Conservation (phyloP, 92 coral and sea anemone species). For the Isaurus tuberculatus region DNA sequence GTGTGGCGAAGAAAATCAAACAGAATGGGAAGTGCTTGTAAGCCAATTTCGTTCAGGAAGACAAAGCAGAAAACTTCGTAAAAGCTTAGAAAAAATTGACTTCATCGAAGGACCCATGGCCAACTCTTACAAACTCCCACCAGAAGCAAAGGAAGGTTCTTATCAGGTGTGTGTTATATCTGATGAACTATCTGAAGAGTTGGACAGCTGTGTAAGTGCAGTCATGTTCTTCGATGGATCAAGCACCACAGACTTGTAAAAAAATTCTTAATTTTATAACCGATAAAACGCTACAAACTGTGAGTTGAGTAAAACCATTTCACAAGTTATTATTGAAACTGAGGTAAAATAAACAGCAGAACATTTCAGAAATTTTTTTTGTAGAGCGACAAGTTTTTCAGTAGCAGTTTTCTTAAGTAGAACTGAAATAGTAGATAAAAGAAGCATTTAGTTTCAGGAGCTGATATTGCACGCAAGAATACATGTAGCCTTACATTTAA, state of each 20-base stretch:
- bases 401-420: no score
- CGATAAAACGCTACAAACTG: no score
- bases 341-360: no score
- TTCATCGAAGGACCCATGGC: constrained; percentile 70
- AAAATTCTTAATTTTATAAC: no score
- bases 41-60: constrained; percentile 61
- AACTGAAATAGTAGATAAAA: no score
- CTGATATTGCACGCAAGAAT: no score
- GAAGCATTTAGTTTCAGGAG: no score
- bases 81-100: constrained; percentile 44
- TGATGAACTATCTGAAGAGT: constrained; percentile 58
- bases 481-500: no score
- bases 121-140: background rate
- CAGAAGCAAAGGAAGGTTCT: constrained; percentile 46
- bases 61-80: constrained; percentile 54
- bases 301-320: no score
- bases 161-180: constrained; percentile 71
- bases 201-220: constrained; percentile 6
- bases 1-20: constrained; percentile 19
- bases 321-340: no score
- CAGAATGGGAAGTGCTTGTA: constrained; percentile 61
- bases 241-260: background rate
- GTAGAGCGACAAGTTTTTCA: no score
- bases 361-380: no score
- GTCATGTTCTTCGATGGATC: constrained; percentile 11